Base-by-base conservation (phyloP, 2,113 vertebrate genomes). In the Salvelinus sp. region DNA sequence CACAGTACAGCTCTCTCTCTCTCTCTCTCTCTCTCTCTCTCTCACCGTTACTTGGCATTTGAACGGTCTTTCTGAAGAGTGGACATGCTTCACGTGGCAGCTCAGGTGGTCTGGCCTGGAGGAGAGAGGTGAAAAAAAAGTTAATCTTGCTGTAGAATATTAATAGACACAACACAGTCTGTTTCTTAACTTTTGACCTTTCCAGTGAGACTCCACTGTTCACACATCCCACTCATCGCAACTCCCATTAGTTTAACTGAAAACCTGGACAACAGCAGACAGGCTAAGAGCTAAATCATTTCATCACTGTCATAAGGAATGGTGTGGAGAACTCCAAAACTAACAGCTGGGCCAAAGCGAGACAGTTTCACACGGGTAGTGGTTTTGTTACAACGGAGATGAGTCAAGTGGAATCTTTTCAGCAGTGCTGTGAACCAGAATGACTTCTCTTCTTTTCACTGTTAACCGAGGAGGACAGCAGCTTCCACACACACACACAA, bases 41-140 rank as follows among this genome's bases (percentile, higher is more conserved):
- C 48, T 93, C 87, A 95, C 94, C 93, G 96, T 97, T 93, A 98
- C 97, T 97, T 97, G 97, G 95, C 97, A 98, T 95, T 97, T 98
- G 93, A 98, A 98, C 85, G 97, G 97, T 91, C 97, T 95, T 93
- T 98, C 97, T 93, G 97, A 98, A 86, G 97, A 98, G 90, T 98
- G 97, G 90, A 98, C 97, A 71, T 97, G 97, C 92, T 98, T 98
- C 92, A 98, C 97, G 38, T 98, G 97, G 94, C 96, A 97, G 86
- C 92, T 93, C 48, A 93, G 89, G 80, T 93, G 92, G 87, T 93
- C 92, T 14, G 92, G 92, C 81, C 92, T 93, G 82, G 27, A 79
- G 62, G n/a, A 20, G 16, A 80, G 16, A 80, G 33, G 16, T 27
- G 76, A 57, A n/a, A 76, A 76, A 76, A 6, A 22, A n/a, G 58